These are phyloP conservation scores for Xyliphius kryptos DNA, from an alignment of 2,113 vertebrate species.

Conservation along the genomic window DNA sequence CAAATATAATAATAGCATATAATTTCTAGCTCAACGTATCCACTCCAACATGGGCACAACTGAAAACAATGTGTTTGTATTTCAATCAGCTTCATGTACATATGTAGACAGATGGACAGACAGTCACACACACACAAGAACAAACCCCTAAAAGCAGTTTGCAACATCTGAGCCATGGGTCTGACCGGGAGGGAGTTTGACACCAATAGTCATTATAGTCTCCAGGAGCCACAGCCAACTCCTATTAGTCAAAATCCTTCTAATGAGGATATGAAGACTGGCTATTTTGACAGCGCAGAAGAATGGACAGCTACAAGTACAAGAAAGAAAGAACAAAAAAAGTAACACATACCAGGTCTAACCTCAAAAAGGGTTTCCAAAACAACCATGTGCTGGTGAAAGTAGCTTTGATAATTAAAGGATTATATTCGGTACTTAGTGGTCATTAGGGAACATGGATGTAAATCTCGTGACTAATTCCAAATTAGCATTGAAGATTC, in stretches of 20 bases:
- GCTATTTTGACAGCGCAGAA: conserved; percentile 33
- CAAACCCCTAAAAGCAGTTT: conserved; percentile 25
- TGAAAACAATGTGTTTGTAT: too few relatives aligned
- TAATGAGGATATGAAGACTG: conserved; percentile 47
- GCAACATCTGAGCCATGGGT: conserved; percentile 34
- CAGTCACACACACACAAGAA: too few relatives aligned
- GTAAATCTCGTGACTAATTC: conserved; percentile 5
- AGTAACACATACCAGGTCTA: conserved; percentile 29
- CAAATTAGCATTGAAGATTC: conserved; percentile 22
- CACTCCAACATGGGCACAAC: too few relatives aligned
- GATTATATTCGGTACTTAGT: conserved; percentile 54
- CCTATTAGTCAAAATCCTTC: conserved; percentile 47
- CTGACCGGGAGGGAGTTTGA: conserved; percentile 32
- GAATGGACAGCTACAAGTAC: conserved; percentile 23
- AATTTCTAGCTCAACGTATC: too few relatives aligned
- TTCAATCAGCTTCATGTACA: too few relatives aligned
- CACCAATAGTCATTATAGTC: conserved; percentile 47
- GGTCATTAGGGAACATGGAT: conserved; percentile 52
- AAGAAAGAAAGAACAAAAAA: conserved; percentile 29
- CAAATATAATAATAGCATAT: too few relatives aligned
- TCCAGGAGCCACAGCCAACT: conserved; percentile 45
- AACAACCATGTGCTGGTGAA: conserved; percentile 25
- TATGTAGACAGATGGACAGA: too few relatives aligned
- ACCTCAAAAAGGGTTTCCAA: conserved; percentile 23
- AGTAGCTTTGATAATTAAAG: conserved; percentile 49